Evolutionary conservation across 2,797 vertebrate species (phyloP), one percentile per base, ranked within the genome.

Genomic region (Cynodonichthys magdalenae): DNA sequence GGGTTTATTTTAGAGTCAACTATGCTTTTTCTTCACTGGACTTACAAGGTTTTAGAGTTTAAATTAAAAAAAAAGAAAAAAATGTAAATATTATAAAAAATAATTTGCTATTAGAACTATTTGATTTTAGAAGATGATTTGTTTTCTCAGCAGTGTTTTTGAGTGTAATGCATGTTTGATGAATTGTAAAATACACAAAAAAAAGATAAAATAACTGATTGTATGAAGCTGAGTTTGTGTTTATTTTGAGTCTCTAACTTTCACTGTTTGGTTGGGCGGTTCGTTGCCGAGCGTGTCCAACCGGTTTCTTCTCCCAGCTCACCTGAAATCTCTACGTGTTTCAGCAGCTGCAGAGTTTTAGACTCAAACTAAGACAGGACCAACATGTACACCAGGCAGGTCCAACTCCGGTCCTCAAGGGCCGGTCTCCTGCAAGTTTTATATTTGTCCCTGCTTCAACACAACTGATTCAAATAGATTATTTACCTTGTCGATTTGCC

Each of bases 131-230:
- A 72, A 87, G 83, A 59, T 85, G 83, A 87, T 87, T 68, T 88
- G 83, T 92, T 85, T 87, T 81, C 87, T 84, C 29, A 65, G 81
- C 87, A 83, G 90, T 69, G 76, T 85, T 42, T 84, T 84, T 90
- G 87, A 89, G 89, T 92, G 85, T 93, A 83, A 82, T 92, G 93
- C 92, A 93, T 94, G 92, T 90, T 71, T 77, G 91, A 92, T 91
- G 92, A 94, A 91, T 93, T 95, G 89, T 92, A 91, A 90, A 91
- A 92, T 93, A 92, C 93, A 93, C 95, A 95, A 94, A 81, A 90
- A 90, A 61, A 61, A 61, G 3, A 92, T 87, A 88, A 92, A 93
- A 90, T 89, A 89, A 85, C 88, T 90, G 86, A 92, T 91, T 92
- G 86, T 92, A 89, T 51, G 69, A 83, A 79, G 63, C 4, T 50